These are phyloP conservation scores for Rhipidura dahli DNA, from an alignment of 2,113 vertebrate genomes.

Conservation along the genomic window DNA sequence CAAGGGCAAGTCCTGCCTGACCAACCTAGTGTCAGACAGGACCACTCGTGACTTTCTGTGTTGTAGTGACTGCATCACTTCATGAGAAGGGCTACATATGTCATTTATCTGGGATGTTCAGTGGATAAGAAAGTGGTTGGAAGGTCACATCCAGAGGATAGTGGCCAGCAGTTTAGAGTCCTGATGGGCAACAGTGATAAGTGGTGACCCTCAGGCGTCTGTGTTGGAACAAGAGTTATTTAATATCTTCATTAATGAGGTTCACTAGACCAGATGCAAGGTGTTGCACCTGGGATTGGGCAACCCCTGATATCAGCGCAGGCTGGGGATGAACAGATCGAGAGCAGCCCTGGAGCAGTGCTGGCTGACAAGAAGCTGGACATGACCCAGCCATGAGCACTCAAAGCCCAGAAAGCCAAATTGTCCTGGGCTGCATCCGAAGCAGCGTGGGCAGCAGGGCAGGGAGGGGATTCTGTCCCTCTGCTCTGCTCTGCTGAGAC, in stretches of 20 bases:
- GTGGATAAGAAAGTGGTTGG: not conserved
- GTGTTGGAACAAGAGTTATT: not conserved
- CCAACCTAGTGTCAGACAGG: not conserved
- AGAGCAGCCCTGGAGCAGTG: not conserved
- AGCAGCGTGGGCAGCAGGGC: not conserved
- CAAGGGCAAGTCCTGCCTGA: not conserved
- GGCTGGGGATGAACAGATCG: accelerated
- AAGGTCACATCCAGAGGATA: accelerated
- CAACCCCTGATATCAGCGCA: not conserved
- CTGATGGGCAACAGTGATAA: not conserved
- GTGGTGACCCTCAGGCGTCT: not conserved
- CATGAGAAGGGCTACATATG: not conserved
- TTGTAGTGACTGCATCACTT: not conserved
- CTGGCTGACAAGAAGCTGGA: not conserved
- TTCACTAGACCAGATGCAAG: not conserved
- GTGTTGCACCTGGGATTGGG: not conserved
- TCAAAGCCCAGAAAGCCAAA: accelerated
- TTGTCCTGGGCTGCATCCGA: not conserved
- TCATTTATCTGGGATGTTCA: not conserved
- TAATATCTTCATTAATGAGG: not conserved
- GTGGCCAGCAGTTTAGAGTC: not conserved
- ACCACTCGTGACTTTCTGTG: not conserved
- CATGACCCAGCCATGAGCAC: not conserved
- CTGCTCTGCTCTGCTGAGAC: not conserved
- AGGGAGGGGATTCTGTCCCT: not conserved